A percentile compares a stretch with the other conserved stretches of the same genome.
These are phyloP conservation scores for Hypanus sabinus DNA, from an alignment of 2,113 vertebrate genomes.

Conservation along the genomic window DNA sequence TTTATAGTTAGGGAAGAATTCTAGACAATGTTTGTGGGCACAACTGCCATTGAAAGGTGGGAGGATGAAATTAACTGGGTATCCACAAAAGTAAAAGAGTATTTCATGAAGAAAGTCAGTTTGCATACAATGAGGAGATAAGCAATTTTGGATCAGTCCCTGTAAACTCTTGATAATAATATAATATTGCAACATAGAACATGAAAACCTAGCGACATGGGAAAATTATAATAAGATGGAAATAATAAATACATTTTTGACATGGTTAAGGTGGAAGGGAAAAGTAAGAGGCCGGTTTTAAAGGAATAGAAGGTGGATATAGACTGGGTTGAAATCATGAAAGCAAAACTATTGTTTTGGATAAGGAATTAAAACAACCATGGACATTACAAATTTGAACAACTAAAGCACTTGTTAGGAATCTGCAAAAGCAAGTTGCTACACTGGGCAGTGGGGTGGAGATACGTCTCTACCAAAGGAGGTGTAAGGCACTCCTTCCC, in stretches of 20 bases:
- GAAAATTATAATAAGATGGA: not conserved
- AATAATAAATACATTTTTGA: not conserved
- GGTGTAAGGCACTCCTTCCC: no score
- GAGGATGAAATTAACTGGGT: not conserved
- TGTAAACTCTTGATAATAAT: not conserved
- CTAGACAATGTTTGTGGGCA: not conserved
- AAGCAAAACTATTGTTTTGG: not conserved
- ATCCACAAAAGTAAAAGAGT: not conserved
- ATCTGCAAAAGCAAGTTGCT: no score
- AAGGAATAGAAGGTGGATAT: not conserved
- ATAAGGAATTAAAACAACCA: not conserved
- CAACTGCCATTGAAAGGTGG: not conserved
- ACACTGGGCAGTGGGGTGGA: no score
- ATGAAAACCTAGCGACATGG: not conserved
- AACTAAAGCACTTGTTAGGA: no score
- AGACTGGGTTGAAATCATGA: not conserved
- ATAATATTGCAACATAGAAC: not conserved
- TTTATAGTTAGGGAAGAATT: not conserved
- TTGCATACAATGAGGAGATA: not conserved
- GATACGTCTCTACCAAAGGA: no score
- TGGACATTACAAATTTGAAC: not conserved
- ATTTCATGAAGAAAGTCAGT: not conserved
- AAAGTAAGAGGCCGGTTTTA: not conserved
- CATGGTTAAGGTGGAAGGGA: not conserved
- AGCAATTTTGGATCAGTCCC: not conserved